Evolutionary conservation across 2,888 invertebrate genomes (phyloP).

Genomic region (Lycocerus yunnanus): DNA sequence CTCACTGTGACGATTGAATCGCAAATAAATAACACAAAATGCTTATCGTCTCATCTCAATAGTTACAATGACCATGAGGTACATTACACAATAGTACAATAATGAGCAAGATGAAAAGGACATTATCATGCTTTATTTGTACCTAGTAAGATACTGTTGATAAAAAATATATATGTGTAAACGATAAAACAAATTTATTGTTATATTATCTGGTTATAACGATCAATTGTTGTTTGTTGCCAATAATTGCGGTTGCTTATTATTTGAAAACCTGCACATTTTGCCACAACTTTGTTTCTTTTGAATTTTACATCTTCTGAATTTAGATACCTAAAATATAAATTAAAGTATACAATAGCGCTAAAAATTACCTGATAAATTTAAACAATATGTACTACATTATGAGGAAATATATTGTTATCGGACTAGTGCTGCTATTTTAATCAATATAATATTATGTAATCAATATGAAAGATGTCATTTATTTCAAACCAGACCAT

Average conservation of each 20-base stretch:
- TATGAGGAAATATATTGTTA: too few relatives aligned
- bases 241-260: background rate
- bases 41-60: slow-evolving; percentile 45
- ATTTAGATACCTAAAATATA: too few relatives aligned
- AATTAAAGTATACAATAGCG: too few relatives aligned
- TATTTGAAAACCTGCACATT: background rate
- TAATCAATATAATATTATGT: too few relatives aligned
- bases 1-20: slow-evolving; percentile 22
- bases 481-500: too few relatives aligned
- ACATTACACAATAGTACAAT: slow-evolving; percentile 50
- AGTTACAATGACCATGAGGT: slow-evolving; percentile 44
- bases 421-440: too few relatives aligned
- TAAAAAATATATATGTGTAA: slow-evolving; percentile 44
- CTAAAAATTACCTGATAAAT: too few relatives aligned
- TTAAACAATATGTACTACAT: too few relatives aligned
- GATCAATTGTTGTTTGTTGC: background rate
- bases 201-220: slow-evolving; percentile 24
- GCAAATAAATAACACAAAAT: slow-evolving; percentile 39
- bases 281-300: background rate
- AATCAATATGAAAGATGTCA: too few relatives aligned
- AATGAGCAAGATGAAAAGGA: slow-evolving; percentile 51
- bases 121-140: slow-evolving; percentile 46
- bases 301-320: background rate
- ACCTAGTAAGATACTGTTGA: slow-evolving; percentile 43
- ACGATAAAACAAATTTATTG: slow-evolving; percentile 23